Evolutionary conservation across 2,113 vertebrate genomes (phyloP).

Genomic region (Rhinolophus sinicus): DNA sequence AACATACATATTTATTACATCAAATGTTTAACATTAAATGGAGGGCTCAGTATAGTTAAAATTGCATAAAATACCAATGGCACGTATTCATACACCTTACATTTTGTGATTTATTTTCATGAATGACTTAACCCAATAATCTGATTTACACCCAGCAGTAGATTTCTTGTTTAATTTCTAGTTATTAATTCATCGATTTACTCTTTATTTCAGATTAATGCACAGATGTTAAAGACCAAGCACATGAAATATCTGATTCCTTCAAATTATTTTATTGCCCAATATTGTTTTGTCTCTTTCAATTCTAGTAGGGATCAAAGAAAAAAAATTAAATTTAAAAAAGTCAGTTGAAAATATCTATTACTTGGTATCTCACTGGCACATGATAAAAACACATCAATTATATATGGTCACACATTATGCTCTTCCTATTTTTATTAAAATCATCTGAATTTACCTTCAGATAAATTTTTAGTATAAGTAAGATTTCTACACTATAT

Average conservation of each 20-base stretch:
- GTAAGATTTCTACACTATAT: background rate
- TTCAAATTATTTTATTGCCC: constrained; percentile 3
- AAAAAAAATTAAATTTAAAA: background rate
- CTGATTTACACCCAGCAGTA: background rate
- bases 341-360: background rate
- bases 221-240: background rate
- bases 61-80: background rate
- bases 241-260: background rate
- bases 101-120: background rate
- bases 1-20: background rate
- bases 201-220: background rate
- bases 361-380: background rate
- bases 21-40: background rate
- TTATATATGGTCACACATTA: background rate
- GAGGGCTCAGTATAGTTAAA: background rate
- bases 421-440: background rate
- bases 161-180: background rate
- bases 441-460: background rate
- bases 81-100: background rate
- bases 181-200: background rate
- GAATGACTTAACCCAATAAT: background rate
- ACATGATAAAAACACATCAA: background rate
- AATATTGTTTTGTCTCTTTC: background rate
- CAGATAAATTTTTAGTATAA: background rate
- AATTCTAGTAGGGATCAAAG: background rate